Base-by-base conservation (phyloP, 37 sponge, comb jelly and placozoan genomes). In the Theonella swinhoei region DNA sequence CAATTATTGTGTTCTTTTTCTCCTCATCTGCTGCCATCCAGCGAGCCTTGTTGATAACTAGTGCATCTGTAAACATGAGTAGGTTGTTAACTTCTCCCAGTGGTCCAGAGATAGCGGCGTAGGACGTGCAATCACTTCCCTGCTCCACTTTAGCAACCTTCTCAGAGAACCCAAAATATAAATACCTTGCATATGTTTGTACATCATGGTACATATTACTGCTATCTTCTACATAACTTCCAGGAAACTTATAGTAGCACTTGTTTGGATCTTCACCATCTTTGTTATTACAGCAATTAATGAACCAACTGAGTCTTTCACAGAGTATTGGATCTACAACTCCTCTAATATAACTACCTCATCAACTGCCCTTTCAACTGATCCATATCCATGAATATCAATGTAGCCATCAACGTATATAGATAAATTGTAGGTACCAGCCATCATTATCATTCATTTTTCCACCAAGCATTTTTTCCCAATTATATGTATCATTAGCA, bases 361-460 rank as follows among this genome's bases (percentile, higher is more conserved):
- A 14, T 61, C 29, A 14, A 84, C 63, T 30, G 66, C 85, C 22
- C 63, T 32, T 37, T 75, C 26, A 62, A 74, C 40, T 4, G n/a
- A 67, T 7, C 62, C 1, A 33, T 2, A 36, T 23, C 67, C 77
- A 59, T 75, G 62, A 8, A 43, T 32, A 61, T 84, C 85, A 64
- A 84, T 84, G 42, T 40, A 74, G 14, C 68, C 85, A 64, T 84
- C 85, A 3, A 84, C 9, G 39, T 84, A n/a, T n/a, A n/a, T n/a
- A 84, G 37, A 76, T 28, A 75, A 74, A 73, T 30, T 76, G 85
- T 24, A 84, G 75, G 43, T 84, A 84, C 74, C 75, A 84, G 24
- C 85, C 85, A 35, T 75, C 65, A 23, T 33, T 33, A 64, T 84
- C 85, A 58, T 75, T 64, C 66, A 84, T 75, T 58, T 84, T 84